Evolutionary conservation across 2,113 vertebrate genomes (phyloP).

Genomic region (Halichoerus grypus): DNA sequence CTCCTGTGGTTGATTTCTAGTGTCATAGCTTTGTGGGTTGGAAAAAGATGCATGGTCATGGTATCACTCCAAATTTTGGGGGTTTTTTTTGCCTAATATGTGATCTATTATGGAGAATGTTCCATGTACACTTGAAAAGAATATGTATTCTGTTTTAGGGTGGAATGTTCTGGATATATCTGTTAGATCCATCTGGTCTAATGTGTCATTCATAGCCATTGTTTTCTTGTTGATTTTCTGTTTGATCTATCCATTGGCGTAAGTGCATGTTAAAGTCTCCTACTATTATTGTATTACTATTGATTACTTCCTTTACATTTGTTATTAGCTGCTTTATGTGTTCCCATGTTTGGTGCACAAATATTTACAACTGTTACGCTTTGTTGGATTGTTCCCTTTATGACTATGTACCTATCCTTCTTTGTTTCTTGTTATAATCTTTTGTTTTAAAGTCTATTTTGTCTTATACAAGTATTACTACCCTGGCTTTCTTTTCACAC

Average conservation of each 20-base stretch:
- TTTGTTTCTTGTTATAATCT: neutral
- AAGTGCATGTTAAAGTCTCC: neutral
- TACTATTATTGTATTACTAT: neutral
- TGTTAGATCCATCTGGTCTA: neutral
- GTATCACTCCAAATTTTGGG: neutral
- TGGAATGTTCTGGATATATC: neutral
- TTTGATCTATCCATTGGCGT: neutral
- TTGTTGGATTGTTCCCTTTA: neutral
- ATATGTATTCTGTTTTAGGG: neutral
- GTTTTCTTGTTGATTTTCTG: neutral
- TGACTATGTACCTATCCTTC: neutral
- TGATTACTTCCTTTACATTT: neutral
- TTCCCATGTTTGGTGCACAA: neutral
- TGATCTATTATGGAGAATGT: neutral
- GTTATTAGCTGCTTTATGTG: neutral
- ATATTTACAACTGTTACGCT: neutral
- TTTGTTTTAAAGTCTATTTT: neutral
- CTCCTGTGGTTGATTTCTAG: neutral
- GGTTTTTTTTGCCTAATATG: neutral
- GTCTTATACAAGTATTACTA: neutral
- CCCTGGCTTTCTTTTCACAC: neutral
- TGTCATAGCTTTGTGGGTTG: neutral
- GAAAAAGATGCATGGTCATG: neutral
- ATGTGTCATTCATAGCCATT: neutral
- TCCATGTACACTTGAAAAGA: neutral